Evolutionary conservation across 1,140 invertebrate species (phyloP), one percentile per base, ranked within the genome.

Genomic region (Lepidotrigona ventralis): DNA sequence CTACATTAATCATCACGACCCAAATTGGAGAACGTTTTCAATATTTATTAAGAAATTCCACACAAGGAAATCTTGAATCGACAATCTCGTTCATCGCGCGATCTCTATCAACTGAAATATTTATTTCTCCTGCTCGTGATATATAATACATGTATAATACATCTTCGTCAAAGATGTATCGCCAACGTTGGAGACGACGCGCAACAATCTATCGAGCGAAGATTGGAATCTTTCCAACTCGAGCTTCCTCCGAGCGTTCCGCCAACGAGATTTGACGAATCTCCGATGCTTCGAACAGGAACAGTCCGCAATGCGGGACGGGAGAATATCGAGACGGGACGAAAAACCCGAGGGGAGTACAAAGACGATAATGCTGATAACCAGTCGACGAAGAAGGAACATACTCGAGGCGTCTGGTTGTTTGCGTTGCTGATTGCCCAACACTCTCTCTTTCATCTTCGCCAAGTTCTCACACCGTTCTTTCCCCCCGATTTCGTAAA

Each of bases 391-490:
- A 77, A 69, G 66, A 83, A 39, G 26, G 26, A 86, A 88, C 75
- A 51, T 64, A 58, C 58, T 69, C 80, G 26, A 60, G 81, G 83
- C 86, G 87, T 85, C 85, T 77, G 51, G 58, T 72, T 91, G 90
- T 92, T 92, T 90, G 89, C 90, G 79, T 90, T 91, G 87, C 88
- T 92, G 86, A 90, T 90, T 89, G 91, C 81, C 76, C 85, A 81
- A 84, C 79, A 71, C 71, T 78, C 53, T 68, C 77, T 3, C 2
- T 54, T 66, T 51, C 64, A n/a, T 81, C 75, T 46, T 71, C 39
- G 39, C 39, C 39, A 46, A 21, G 56, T 77, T 29, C 9, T 14
- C 2, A 53, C 23, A 11, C n/a, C 19, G 5, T 19, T 58, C 8
- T 64, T 14, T 69, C 39, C 14, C 68, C 46, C 6, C 66, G 19